Percentiles rank a stretch among this genome's conserved stretches.
Conservation (phyloP, 2,888 invertebrate genomes). For the Tetragnatha montana region DNA sequence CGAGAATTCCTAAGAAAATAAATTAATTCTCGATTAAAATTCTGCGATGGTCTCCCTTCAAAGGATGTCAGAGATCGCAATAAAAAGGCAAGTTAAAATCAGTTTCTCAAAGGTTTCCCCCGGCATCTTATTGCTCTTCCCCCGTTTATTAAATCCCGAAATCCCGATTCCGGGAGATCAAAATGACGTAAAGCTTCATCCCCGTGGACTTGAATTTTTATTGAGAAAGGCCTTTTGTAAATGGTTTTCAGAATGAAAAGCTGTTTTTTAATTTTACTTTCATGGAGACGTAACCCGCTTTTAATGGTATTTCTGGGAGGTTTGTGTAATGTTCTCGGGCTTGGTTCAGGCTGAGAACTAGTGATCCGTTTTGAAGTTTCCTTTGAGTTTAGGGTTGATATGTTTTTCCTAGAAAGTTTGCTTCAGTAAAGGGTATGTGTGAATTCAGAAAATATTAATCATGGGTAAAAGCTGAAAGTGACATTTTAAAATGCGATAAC, state of each 20-base stretch:
- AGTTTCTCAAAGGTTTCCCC: slow-evolving; percentile 4
- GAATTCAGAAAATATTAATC: too few species aligned
- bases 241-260: not conserved
- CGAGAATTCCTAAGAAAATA: slow-evolving; percentile 18
- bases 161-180: not conserved
- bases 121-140: slow-evolving; percentile 7
- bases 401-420: too few species aligned
- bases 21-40: slow-evolving; percentile 34
- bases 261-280: not conserved
- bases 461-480: too few species aligned
- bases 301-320: not conserved
- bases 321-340: too few species aligned
- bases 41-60: slow-evolving; percentile 9
- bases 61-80: slow-evolving; percentile 12
- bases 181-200: not conserved
- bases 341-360: too few species aligned
- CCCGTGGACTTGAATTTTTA: not conserved
- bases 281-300: not conserved
- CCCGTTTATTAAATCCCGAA: slow-evolving; percentile 23
- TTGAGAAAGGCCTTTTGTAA: not conserved
- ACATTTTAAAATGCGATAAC: too few species aligned
- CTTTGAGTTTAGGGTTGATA: too few species aligned
- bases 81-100: slow-evolving; percentile 13
- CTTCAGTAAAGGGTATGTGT: too few species aligned
- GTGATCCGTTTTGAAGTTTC: too few species aligned